Conservation (phyloP, 2,797 vertebrate species). For the Geotrypetes seraphini region DNA sequence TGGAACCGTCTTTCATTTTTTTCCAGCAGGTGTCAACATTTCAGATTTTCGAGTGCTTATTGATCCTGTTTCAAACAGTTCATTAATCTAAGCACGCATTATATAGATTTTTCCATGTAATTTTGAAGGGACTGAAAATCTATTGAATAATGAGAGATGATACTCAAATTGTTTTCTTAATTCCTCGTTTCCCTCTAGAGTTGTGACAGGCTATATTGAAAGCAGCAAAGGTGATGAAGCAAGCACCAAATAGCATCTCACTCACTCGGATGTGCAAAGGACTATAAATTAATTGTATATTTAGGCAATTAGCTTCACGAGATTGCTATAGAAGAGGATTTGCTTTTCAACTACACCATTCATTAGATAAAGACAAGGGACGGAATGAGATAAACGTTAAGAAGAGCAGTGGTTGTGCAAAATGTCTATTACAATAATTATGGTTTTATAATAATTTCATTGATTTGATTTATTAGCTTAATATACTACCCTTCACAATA, state of each 20-base stretch:
- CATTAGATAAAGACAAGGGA: conserved; percentile 11
- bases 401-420: no score
- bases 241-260: not conserved
- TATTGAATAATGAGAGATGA: conserved; percentile 63
- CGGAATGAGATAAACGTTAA: no score
- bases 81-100: conserved; percentile 69
- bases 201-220: conserved; percentile 13
- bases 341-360: conserved; percentile 12
- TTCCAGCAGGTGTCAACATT: conserved; percentile 60
- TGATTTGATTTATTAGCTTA: no score
- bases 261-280: conserved; percentile 5
- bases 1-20: conserved; percentile 43
- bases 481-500: no score
- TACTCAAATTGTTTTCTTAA: conserved; percentile 59
- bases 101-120: conserved; percentile 69
- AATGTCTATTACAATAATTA: no score
- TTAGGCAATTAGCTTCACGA: conserved; percentile 16
- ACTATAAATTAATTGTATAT: conserved; percentile 8
- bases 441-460: no score
- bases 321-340: no score
- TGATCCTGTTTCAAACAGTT: conserved; percentile 67
- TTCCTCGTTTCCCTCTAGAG: conserved; percentile 27
- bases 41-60: conserved; percentile 55
- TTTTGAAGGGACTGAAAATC: conserved; percentile 68
- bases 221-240: not conserved